Conservation (phyloP, 1,140 invertebrate species). For the Cotesia chilonis region DNA sequence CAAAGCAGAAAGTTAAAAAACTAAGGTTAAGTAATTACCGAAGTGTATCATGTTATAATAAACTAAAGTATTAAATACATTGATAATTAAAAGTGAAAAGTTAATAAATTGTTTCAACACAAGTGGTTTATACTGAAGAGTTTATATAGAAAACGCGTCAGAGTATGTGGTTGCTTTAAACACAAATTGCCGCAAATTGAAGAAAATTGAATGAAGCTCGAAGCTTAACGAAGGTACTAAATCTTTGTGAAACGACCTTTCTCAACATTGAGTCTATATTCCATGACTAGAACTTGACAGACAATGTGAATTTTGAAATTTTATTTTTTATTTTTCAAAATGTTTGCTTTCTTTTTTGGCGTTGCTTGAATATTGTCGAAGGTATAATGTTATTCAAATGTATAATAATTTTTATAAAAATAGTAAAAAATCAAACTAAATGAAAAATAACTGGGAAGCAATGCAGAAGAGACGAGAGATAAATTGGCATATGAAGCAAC, state of each 20-base stretch:
- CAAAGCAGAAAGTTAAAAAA: no score
- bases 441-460: slow-evolving; percentile 12
- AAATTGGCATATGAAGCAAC: slow-evolving; percentile 17
- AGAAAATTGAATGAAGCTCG: slow-evolving; percentile 66
- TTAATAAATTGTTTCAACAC: not conserved
- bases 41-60: no score
- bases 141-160: slow-evolving; percentile 39
- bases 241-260: slow-evolving; percentile 62
- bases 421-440: not conserved
- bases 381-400: not conserved
- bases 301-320: not conserved
- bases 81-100: no score
- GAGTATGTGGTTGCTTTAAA: slow-evolving; percentile 57
- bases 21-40: no score
- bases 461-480: slow-evolving; percentile 21
- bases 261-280: slow-evolving; percentile 58
- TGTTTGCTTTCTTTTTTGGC: not conserved
- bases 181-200: slow-evolving; percentile 65
- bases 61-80: no score
- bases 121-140: slow-evolving; percentile 19
- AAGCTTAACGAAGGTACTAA: slow-evolving; percentile 63
- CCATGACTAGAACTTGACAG: slow-evolving; percentile 24
- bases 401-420: not conserved
- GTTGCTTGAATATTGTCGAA: not conserved
- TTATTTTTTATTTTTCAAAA: not conserved